Base-by-base conservation (phyloP, 2,113 vertebrate species). In the Paramormyrops kingsleyae region DNA sequence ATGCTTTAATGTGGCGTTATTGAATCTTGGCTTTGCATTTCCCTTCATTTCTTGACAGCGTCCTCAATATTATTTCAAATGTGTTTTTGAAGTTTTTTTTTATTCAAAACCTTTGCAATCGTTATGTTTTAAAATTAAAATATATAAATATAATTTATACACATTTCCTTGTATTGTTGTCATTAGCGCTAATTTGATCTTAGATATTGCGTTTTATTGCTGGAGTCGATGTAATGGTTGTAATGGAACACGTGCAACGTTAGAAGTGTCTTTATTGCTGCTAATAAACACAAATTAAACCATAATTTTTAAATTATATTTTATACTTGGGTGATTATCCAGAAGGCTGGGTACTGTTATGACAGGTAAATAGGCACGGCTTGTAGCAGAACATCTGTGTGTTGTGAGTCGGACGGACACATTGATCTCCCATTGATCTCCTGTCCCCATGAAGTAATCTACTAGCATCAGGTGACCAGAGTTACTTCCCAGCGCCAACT, bases 251-350 rank as follows among this genome's bases (percentile, higher is more conserved):
- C 15, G 39, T 80, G 74, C 31, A 80, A 80, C 17, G n/a, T 42
- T 80, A 8, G 66, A 70, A 19, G 74, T 42, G 13, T 42, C 35
- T 80, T 74, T 15, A 88, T 35, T 46, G 87, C n/a, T 17, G 24
- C 17, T 50, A 31, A n/a, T 50, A 49, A 86, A 27, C 24, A 27
- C 83, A 50, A n/a, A 47, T 86, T n/a, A 50, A 86, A 21, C 80
- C 87, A 42, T 92, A 88, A 87, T 86, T 90, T 89, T 85, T 46
- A 27, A 88, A 90, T 85, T 53, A 24, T 42, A 47, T n/a, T 87
- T 87, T 88, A 52, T 87, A 88, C 74, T 87, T 83, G 49, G 1
- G 19, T 83, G 24, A 15, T 24, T 91, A 35, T 80, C 27, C 59
- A 46, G 39, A 59, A 46, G 39, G 35, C n/a, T 59, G 31, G 31